phyloP scores from a whole-genome alignment of 2,888 invertebrate species.

The Oscheius sp. region DNA sequence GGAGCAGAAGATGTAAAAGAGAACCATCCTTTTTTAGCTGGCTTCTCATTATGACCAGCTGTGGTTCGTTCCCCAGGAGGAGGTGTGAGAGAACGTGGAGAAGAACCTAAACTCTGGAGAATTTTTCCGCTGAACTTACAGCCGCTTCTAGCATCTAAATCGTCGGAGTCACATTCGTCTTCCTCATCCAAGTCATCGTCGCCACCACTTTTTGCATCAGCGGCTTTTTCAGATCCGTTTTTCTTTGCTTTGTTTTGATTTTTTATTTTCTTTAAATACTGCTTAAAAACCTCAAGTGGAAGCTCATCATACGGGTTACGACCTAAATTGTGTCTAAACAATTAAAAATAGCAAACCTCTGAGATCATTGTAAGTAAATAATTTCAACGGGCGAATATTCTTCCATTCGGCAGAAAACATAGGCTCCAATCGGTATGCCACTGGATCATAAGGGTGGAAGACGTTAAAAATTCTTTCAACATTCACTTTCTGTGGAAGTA shows the following conservation, averaged over 20 bases:
- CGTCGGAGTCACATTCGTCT: constrained; percentile 62
- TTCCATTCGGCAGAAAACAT: constrained; percentile 64
- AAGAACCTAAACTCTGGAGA: constrained; percentile 45
- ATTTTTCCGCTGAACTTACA: constrained; percentile 34
- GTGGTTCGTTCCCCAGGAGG: constrained; percentile 34
- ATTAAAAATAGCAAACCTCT: constrained; percentile 25
- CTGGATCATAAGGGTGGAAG: constrained; percentile 65
- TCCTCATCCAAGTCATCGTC: constrained; percentile 58
- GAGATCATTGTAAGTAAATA: constrained; percentile 48
- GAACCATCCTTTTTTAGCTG: constrained; percentile 48
- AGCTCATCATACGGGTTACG: constrained; percentile 54
- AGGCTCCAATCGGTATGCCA: constrained; percentile 67
- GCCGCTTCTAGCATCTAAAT: constrained; percentile 47
- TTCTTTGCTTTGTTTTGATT: constrained; percentile 55
- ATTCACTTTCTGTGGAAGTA: constrained; percentile 36
- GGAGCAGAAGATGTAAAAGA: constrained; percentile 34
- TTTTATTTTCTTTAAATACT: constrained; percentile 64
- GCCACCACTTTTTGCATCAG: constrained; percentile 42
- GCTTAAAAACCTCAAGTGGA: constrained; percentile 62
- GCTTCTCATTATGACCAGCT: constrained; percentile 32
- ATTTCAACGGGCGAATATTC: constrained; percentile 65
- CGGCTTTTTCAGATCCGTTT: constrained; percentile 34
- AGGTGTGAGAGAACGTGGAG: constrained; percentile 62
- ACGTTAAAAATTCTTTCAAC: constrained; percentile 66
- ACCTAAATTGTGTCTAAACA: constrained; percentile 13